Conservation (phyloP, 2,888 invertebrate genomes). For the Anorthoa munda region DNA sequence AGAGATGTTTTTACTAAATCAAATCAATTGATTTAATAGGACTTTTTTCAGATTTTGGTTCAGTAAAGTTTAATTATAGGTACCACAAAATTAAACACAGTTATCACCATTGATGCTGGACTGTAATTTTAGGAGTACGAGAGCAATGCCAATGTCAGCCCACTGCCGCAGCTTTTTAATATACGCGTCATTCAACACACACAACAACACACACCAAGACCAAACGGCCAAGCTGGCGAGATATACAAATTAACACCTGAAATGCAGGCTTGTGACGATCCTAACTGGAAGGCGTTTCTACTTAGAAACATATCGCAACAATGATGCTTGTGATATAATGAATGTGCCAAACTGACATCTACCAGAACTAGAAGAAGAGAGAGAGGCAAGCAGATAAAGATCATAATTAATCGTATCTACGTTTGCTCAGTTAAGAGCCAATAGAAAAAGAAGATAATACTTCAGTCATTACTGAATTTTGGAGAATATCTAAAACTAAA, state of each 20-base stretch:
- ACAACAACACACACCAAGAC: too few species aligned
- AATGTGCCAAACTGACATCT: not conserved
- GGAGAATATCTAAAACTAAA: not conserved
- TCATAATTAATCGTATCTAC: not conserved
- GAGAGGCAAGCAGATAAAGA: not conserved
- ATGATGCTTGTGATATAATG: not conserved
- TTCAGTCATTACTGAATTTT: not conserved
- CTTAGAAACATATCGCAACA: not conserved
- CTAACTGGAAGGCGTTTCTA: not conserved
- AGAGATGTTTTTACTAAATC: too few species aligned
- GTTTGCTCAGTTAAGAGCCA: not conserved
- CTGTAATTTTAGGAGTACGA: not conserved
- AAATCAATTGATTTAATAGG: too few species aligned
- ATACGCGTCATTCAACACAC: not conserved
- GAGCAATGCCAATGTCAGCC: not conserved
- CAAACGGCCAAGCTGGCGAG: not conserved
- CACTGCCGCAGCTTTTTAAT: not conserved
- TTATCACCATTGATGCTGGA: not conserved
- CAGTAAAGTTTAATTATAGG: too few species aligned
- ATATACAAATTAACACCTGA: conserved; percentile 10
- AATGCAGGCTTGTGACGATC: not conserved
- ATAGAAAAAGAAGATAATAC: not conserved
- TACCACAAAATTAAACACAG: too few species aligned
- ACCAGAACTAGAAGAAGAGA: not conserved
- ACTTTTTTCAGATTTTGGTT: too few species aligned